Conservation (phyloP, 1,140 invertebrate species). For the Drosophila melanica region DNA sequence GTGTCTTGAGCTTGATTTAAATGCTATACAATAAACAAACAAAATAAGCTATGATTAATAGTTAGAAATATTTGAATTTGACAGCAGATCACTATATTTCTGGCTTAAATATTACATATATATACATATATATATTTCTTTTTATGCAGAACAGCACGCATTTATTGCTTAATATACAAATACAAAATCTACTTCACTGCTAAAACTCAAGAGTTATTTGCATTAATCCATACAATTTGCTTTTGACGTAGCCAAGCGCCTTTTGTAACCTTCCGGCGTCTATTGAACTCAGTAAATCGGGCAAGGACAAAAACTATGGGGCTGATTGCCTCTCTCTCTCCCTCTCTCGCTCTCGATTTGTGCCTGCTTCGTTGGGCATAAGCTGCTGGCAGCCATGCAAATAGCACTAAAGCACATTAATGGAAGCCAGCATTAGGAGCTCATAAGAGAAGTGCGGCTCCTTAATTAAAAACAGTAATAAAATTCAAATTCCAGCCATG, state of each 20-base stretch:
- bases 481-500: conserved; percentile 44
- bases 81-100: too few relatives aligned
- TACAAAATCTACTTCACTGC: neutral
- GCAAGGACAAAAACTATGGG: conserved; percentile 61
- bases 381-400: conserved; percentile 38
- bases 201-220: neutral
- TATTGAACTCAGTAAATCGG: conserved; percentile 75
- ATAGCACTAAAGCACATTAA: conserved; percentile 38
- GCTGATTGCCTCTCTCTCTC: neutral
- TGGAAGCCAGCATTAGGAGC: conserved; percentile 22
- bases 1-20: too few relatives aligned
- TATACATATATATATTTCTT: too few relatives aligned
- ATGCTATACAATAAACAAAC: too few relatives aligned
- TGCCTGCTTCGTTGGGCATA: neutral
- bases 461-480: conserved; percentile 54
- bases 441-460: conserved; percentile 35
- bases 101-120: too few relatives aligned
- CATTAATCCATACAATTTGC: neutral
- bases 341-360: too few relatives aligned
- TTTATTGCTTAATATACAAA: too few relatives aligned
- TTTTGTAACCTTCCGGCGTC: conserved; percentile 57
- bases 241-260: conserved; percentile 16
- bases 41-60: too few relatives aligned
- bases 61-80: too few relatives aligned
- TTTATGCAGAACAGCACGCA: too few relatives aligned